Conservation (phyloP, 2,797 vertebrate genomes). For the Chiroxiphia lanceolata region DNA sequence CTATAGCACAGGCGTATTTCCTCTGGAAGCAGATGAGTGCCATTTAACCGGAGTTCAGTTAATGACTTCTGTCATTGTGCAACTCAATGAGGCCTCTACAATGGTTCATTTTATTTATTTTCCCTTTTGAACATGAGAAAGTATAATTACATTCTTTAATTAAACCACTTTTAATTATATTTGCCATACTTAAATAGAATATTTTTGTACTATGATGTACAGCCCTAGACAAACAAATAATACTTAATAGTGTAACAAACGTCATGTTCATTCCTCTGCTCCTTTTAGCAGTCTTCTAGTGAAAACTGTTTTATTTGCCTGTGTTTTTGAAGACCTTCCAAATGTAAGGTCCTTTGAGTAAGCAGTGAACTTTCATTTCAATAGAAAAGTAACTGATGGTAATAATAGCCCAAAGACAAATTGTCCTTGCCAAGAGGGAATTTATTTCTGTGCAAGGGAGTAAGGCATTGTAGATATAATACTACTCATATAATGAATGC, state of each 20-base stretch:
- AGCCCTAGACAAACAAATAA: background rate
- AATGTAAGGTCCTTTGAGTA: background rate
- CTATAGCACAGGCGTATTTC: background rate
- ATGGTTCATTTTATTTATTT: slow-evolving; percentile 25
- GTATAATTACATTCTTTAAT: slow-evolving; percentile 14
- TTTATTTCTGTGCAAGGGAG: background rate
- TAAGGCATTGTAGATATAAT: background rate
- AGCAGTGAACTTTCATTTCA: slow-evolving; percentile 1
- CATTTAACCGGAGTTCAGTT: slow-evolving; percentile 24
- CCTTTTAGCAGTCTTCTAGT: background rate
- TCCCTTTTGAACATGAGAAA: background rate
- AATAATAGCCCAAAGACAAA: background rate
- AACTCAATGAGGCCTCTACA: slow-evolving; percentile 14
- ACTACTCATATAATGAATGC: background rate
- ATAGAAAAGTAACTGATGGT: background rate
- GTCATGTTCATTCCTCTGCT: background rate
- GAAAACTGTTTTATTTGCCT: background rate
- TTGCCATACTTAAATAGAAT: background rate
- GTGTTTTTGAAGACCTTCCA: background rate
- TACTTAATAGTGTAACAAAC: background rate
- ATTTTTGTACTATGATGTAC: background rate
- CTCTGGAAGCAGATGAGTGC: background rate
- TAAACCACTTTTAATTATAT: slow-evolving; percentile 41
- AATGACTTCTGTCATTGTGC: slow-evolving; percentile 46
- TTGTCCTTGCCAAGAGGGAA: background rate